These are phyloP conservation scores for Drosophila kohkoa DNA, from an alignment of 1,140 invertebrate species.

Conservation along the genomic window DNA sequence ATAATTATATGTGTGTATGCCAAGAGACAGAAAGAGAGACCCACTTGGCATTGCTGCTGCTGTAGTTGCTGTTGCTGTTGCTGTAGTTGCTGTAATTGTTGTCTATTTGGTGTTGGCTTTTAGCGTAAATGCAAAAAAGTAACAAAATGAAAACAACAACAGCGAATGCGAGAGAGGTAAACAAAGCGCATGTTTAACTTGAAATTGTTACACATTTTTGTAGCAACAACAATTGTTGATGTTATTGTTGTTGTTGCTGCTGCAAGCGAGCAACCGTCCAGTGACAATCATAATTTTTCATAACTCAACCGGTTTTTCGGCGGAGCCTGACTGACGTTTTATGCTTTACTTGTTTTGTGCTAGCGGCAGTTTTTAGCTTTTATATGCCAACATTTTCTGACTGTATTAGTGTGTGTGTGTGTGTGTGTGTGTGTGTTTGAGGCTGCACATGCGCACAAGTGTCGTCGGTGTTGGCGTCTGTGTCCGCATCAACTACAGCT, in stretches of 20 bases:
- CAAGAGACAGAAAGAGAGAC: constrained; percentile 23
- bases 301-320: constrained; percentile 76
- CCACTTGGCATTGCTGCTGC: constrained; percentile 58
- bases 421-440: constrained; percentile 26
- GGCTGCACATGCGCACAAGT: constrained; percentile 78
- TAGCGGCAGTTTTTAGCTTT: constrained; percentile 64
- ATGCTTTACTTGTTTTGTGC: constrained; percentile 59
- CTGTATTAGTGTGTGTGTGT: constrained; percentile 13
- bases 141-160: too few species aligned
- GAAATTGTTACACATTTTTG: constrained; percentile 79
- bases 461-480: constrained; percentile 69
- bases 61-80: constrained; percentile 34
- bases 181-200: constrained; percentile 72
- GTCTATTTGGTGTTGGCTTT: constrained; percentile 79
- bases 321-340: constrained; percentile 69
- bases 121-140: constrained; percentile 70
- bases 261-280: constrained; percentile 42
- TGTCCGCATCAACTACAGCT: constrained; percentile 43
- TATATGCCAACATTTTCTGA: constrained; percentile 36
- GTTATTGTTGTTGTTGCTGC: constrained; percentile 25
- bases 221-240: constrained; percentile 18
- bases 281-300: constrained; percentile 83
- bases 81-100: constrained; percentile 72
- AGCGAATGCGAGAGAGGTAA: constrained; percentile 43
- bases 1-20: constrained; percentile 66